phyloP scores from a whole-genome alignment of 2,888 invertebrate genomes.

The Lamellibrachia columna region DNA sequence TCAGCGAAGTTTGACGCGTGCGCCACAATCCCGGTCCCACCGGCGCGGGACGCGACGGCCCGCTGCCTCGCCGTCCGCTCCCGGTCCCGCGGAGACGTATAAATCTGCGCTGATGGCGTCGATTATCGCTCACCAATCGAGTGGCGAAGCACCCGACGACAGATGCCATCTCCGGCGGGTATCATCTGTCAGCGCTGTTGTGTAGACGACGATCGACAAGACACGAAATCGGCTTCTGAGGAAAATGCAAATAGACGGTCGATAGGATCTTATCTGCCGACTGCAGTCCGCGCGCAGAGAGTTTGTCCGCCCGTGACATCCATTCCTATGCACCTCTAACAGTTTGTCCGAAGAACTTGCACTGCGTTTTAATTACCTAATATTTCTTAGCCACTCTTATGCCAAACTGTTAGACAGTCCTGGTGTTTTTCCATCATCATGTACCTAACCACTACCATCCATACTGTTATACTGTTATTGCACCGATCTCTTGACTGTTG shows the following conservation, averaged over 20 bases:
- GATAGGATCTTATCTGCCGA: neutral
- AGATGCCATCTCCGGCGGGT: slow-evolving; percentile 16
- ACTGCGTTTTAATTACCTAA: neutral
- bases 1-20: neutral
- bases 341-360: neutral
- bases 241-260: neutral
- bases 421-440: neutral
- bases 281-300: neutral
- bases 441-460: neutral
- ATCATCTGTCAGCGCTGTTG: neutral
- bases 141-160: neutral
- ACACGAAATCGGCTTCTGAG: neutral
- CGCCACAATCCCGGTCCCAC: neutral
- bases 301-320: neutral
- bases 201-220: neutral
- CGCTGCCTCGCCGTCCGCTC: neutral
- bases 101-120: slow-evolving; percentile 11
- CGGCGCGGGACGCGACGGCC: neutral
- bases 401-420: too few species aligned
- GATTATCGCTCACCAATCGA: neutral
- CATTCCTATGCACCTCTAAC: neutral
- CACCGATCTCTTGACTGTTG: neutral
- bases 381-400: too few species aligned
- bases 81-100: neutral
- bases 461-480: neutral